Percentiles rank a stretch among this genome's conserved stretches.
Conservation (phyloP, 2,888 invertebrate species). For the Taenaris catops region DNA sequence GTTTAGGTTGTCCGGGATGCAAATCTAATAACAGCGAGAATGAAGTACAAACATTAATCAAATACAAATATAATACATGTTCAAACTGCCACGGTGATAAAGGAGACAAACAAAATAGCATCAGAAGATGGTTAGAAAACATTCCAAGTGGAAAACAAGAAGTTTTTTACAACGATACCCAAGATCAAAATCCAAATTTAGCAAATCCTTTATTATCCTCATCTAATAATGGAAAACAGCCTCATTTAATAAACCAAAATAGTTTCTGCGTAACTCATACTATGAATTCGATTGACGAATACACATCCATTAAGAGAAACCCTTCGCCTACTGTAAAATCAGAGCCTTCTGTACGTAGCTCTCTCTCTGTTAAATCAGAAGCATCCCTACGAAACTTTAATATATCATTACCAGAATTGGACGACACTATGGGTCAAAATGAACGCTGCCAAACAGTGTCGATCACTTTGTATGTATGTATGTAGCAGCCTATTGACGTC, state of each 20-base stretch:
- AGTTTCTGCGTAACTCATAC: slow-evolving; percentile 52
- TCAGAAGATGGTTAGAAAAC: slow-evolving; percentile 87
- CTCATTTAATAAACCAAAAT: slow-evolving; percentile 54
- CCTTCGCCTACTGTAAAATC: slow-evolving; percentile 64
- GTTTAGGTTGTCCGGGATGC: slow-evolving; percentile 85
- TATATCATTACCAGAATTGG: slow-evolving; percentile 60
- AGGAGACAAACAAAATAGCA: slow-evolving; percentile 87
- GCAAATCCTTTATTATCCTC: slow-evolving; percentile 56
- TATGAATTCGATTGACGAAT: slow-evolving; percentile 42
- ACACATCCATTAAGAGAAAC: slow-evolving; percentile 41
- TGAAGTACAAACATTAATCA: slow-evolving; percentile 55
- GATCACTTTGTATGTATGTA: too few species aligned
- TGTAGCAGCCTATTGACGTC: too few species aligned
- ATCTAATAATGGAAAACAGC: slow-evolving; percentile 40
- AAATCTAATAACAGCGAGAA: slow-evolving; percentile 45
- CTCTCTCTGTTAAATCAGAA: slow-evolving; percentile 66
- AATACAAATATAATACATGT: slow-evolving; percentile 68
- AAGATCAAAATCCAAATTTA: slow-evolving; percentile 39
- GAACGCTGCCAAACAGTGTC: too few species aligned
- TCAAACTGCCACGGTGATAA: slow-evolving; percentile 73
- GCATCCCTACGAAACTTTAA: slow-evolving; percentile 59
- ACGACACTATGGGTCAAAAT: too few species aligned
- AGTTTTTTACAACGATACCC: slow-evolving; percentile 41
- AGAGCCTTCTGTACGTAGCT: slow-evolving; percentile 58
- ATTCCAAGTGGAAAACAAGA: slow-evolving; percentile 75